Base-by-base conservation (phyloP, 2,888 invertebrate species). In the Xiphydria camelus region DNA sequence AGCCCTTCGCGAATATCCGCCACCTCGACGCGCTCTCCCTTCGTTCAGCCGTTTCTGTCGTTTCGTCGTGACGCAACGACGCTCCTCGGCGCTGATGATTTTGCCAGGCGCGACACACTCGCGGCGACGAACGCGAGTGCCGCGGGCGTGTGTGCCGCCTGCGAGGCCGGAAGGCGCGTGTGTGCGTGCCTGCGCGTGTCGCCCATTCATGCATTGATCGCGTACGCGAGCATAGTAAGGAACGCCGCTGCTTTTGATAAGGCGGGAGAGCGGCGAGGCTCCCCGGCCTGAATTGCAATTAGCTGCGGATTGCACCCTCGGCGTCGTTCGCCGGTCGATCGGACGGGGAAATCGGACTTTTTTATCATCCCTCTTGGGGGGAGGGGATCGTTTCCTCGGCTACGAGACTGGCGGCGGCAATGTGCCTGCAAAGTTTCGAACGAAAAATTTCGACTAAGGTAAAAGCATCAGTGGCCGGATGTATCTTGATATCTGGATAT, bases 141-240 rank as follows among this genome's bases (percentile, higher is more conserved):
- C 20, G 34, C 22, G 19, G 37, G 34, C 38, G 29, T 26, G 31
- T 31, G 35, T 49, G 47, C 48, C 42, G 38, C 45, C 42, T 45
- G 45, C 48, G 47, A 41, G 47, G 37, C 23, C 26, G 10, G 15
- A 10, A 14, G 7, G 38, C 47, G 47, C 42, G 43, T 45, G 39
- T 56, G 47, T 52, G 52, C 43, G 55, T 49, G 51, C 50, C n/a
- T n/a, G n/a, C 54, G 51, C 61, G 59, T 54, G 55, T 42, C 47
- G 43, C 61, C 59, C 72, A 72, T 73, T 73, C 71, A 71, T 70
- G 60, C 73, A 73, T 73, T 66, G 73, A 73, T 73, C 73, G 71
- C 61, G 41, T 45, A 57, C 56, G 42, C 45, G 48, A 50, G 46
- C 42, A 49, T 50, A 52, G 57, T 54, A 32, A 53, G 55, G 42